These are phyloP conservation scores for Propithecus deckenii DNA, from an alignment of 2,797 vertebrate species.

Conservation along the genomic window DNA sequence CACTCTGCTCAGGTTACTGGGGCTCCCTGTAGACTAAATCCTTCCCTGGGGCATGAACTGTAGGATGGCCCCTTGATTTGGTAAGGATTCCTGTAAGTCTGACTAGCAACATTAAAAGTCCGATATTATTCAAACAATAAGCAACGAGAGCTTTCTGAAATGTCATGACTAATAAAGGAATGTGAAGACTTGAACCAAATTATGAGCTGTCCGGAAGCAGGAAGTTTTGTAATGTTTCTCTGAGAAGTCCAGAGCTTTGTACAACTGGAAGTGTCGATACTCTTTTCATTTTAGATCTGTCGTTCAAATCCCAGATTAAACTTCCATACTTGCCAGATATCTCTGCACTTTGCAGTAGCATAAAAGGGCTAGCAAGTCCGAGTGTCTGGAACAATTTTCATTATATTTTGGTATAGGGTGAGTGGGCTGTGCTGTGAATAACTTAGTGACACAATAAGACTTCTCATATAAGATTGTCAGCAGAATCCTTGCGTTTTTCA, in stretches of 20 bases:
- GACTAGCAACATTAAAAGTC: background rate
- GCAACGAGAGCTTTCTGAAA: constrained; percentile 39
- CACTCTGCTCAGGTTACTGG: background rate
- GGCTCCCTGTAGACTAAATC: background rate
- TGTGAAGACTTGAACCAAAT: constrained; percentile 74
- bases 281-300: constrained; percentile 15
- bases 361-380: background rate
- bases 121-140: background rate
- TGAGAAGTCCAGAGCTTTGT: constrained; percentile 47
- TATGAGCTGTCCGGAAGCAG: constrained; percentile 83
- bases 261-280: background rate
- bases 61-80: background rate
- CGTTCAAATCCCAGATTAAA: background rate
- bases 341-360: background rate
- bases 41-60: background rate
- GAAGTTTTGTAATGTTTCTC: constrained; percentile 74
- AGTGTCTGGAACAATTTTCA: background rate
- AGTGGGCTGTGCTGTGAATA: constrained; percentile 46
- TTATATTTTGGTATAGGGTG: background rate
- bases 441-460: constrained; percentile 20
- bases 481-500: constrained; percentile 8
- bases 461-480: background rate
- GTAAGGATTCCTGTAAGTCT: background rate
- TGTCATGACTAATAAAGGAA: constrained; percentile 79
- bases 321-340: background rate